These are phyloP conservation scores for Nomada ferruginata DNA, from an alignment of 2,888 invertebrate species.

Conservation along the genomic window DNA sequence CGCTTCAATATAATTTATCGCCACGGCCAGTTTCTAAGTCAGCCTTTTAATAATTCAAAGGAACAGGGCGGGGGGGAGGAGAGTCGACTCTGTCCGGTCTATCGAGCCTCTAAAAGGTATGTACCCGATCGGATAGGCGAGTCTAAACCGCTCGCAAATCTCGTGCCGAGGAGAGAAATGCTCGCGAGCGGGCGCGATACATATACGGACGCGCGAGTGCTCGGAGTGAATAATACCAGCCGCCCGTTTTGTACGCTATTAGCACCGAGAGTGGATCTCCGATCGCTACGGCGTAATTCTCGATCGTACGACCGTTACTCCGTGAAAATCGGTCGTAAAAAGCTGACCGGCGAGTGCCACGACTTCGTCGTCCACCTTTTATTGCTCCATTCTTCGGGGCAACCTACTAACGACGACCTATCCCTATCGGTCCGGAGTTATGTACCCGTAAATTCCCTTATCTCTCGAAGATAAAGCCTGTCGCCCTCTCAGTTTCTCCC, in stretches of 20 bases:
- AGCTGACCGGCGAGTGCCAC: constrained; percentile 52
- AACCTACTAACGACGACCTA: constrained; percentile 68
- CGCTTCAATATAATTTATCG: constrained; percentile 49
- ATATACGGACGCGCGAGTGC: constrained; percentile 69
- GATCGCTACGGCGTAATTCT: constrained; percentile 77
- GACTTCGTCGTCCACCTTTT: constrained; percentile 68
- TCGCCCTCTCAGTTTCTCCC: background rate
- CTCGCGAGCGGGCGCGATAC: constrained; percentile 65
- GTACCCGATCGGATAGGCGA: constrained; percentile 28
- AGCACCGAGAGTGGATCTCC: constrained; percentile 74
- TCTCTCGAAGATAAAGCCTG: constrained; percentile 58
- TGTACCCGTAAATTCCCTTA: constrained; percentile 65
- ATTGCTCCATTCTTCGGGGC: constrained; percentile 76
- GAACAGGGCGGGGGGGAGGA: constrained; percentile 8
- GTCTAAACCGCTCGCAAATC: constrained; percentile 63
- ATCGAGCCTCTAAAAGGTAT: constrained; percentile 49
- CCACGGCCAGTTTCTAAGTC: constrained; percentile 49
- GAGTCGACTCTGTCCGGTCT: background rate
- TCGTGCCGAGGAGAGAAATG: constrained; percentile 41
- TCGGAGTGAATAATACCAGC: constrained; percentile 75
- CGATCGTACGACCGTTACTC: constrained; percentile 74
- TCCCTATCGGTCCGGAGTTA: constrained; percentile 63
- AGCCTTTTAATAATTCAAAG: constrained; percentile 62
- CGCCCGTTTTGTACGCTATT: constrained; percentile 80
- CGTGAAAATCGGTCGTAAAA: constrained; percentile 77